Evolutionary conservation across 2,888 invertebrate species (phyloP), one percentile per base, ranked within the genome.

Genomic region (Agrilus biguttatus): DNA sequence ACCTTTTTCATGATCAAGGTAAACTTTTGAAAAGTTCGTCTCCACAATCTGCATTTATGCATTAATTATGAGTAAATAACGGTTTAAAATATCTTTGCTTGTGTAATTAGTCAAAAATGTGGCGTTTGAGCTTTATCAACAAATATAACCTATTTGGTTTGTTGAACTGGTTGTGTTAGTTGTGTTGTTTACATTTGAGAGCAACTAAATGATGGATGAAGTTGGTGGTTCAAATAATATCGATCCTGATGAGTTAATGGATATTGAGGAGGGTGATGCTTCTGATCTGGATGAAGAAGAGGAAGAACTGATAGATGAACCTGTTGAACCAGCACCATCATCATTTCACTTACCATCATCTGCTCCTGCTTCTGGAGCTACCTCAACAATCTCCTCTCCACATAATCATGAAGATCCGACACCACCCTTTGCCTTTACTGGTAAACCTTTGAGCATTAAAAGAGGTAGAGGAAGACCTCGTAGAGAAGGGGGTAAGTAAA

Each of bases 391-490:
- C 13, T 77, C 77, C 19, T 77, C 78, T 17, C 68, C 67, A 43
- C 75, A 77, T 1, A 71, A 74, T 28, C 75, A 73, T 17, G 69
- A 67, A 46, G 63, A 63, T 7, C 58, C 57, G 42, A 68, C 67
- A 57, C 75, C 78, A 44, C 75, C 79, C 23, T 77, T 77, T 58
- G 66, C 68, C 49, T 71, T 72, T 51, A 68, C 70, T 45, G 74
- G 76, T 32, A 76, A 76, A 59, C 75, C 76, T 39, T 59, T 74
- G 41, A 68, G 73, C 43, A 75, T 78, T 41, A 85, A 86, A 39
- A 82, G 86, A 14, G 86, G 87, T 12, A 71, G 87, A 55, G 86
- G 87, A 7, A 72, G 87, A 54, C 86, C 87, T 10, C 73, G 85
- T 48, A 83, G 86, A 57, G 85, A 86, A 63, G 79, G 80, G 45